A percentile compares a stretch with the other conserved stretches of the same genome.
Conservation (phyloP, 1,140 invertebrate genomes). For the Parapsyche elsis region DNA sequence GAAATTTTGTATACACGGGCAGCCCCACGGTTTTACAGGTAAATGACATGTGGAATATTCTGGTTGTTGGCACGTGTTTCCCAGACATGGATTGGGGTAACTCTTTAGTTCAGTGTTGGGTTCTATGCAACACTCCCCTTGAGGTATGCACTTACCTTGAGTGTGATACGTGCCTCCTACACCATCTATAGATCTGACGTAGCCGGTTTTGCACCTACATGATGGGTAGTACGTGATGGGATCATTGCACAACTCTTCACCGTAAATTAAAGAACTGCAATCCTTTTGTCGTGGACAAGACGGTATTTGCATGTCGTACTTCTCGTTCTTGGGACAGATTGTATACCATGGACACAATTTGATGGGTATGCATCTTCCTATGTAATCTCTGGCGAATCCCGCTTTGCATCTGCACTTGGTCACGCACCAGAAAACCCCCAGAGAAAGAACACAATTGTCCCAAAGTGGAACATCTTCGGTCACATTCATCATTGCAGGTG, state of each 20-base stretch:
- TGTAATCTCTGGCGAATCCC: slow-evolving; percentile 45
- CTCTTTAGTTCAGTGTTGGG: no score
- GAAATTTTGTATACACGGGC: background rate
- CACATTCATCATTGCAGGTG: no score
- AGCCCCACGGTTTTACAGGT: background rate
- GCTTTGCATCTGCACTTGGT: slow-evolving; percentile 44
- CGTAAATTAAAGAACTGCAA: background rate
- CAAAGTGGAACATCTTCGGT: slow-evolving; percentile 42
- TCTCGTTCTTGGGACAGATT: background rate
- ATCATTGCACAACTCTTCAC: no score
- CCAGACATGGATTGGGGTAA: no score
- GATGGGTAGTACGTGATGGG: no score
- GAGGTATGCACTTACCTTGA: no score
- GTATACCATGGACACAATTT: slow-evolving; percentile 49
- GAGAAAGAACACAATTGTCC: slow-evolving; percentile 42
- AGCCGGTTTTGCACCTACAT: background rate
- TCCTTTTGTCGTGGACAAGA: background rate
- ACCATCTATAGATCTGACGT: slow-evolving; percentile 15
- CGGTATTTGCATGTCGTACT: background rate
- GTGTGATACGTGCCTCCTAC: no score
- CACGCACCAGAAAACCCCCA: slow-evolving; percentile 19
- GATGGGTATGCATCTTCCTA: slow-evolving; percentile 54
- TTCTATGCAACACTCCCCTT: no score
- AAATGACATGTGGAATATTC: background rate
- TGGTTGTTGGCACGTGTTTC: background rate